Base-by-base conservation (phyloP, 2,113 vertebrate species). In the Cyanoderma ruficeps region DNA sequence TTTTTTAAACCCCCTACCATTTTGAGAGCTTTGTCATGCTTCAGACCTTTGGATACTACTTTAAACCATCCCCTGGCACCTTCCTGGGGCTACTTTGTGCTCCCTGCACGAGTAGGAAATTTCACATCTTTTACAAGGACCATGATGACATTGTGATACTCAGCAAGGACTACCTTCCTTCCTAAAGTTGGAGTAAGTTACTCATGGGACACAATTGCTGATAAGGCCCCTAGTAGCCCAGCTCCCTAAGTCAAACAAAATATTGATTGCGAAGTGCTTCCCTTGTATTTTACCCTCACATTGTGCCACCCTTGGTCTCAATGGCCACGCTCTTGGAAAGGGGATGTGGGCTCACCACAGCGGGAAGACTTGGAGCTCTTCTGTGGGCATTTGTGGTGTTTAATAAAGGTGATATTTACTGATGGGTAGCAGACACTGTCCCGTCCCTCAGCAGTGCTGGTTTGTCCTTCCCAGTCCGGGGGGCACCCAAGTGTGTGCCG, bases 331-430 rank as follows among this genome's bases (percentile, higher is more conserved):
- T 9, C 22, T 5, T 49, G 76, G 75, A 11, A 75, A 33, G 52
- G 49, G 52, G 77, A 42, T 4, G 11, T 27, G 35, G 50, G 39
- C 21, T 88, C 65, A 15, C 23, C 50, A 2, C 2, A 6, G 27
- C 0, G 2, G 69, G 52, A 55, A 25, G 25, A 22, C 31, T 52
- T 0, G 0, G 7, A 1, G 1, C 0, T 1, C 70, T 27, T 41
- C 44, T 61, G 28, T 0, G 1, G 56, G 25, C 46, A 3, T 90
- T 84, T 79, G 46, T 37, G 1, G 0, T n/a, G 63, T 61, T 46
- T 42, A 49, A 15, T 76, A 23, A 55, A 86, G 81, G 59, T 35
- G n/a, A 59, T 59, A 7, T 59, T 59, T 84, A 39, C 4, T 4
- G 50, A 22, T 22, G 3, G 11, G 30, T 18, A 52, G 53, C 1